These are phyloP conservation scores for Bergia sp. DNA, from an alignment of 92 coral and sea anemone genomes.

Conservation along the genomic window DNA sequence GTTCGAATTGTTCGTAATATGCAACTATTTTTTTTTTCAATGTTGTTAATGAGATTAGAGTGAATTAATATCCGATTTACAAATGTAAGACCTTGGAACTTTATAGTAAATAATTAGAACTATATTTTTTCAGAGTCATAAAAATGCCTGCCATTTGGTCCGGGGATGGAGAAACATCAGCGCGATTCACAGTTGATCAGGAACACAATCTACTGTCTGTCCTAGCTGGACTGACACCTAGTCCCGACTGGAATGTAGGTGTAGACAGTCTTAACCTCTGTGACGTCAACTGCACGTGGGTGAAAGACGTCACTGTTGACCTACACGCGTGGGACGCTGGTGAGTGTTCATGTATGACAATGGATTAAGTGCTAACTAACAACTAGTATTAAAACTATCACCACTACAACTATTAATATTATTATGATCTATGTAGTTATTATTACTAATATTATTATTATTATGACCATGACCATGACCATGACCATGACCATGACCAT, in stretches of 20 bases:
- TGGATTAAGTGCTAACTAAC: no score
- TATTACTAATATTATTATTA: no score
- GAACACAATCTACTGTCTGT: constrained; percentile 76
- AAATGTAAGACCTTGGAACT: no score
- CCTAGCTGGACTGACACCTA: constrained; percentile 80
- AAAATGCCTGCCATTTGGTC: constrained; percentile 65
- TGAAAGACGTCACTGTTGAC: constrained; percentile 59
- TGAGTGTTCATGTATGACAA: constrained; percentile 14
- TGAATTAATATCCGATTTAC: no score
- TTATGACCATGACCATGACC: no score
- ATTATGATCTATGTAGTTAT: no score
- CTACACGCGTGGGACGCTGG: constrained; percentile 93
- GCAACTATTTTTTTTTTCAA: no score
- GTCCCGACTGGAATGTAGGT: constrained; percentile 99
- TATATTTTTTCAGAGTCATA: constrained; percentile 61
- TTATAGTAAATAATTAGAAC: not conserved
- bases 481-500: no score
- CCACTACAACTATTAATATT: no score
- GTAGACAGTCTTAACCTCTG: constrained; percentile 92
- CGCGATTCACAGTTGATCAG: constrained; percentile 75
- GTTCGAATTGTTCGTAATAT: no score
- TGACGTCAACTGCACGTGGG: constrained; percentile 87
- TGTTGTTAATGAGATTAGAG: no score
- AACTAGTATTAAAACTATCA: no score
- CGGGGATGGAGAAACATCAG: constrained; percentile 65